Conservation (phyloP, 2,797 vertebrate species). For the Gambelia wislizenii region DNA sequence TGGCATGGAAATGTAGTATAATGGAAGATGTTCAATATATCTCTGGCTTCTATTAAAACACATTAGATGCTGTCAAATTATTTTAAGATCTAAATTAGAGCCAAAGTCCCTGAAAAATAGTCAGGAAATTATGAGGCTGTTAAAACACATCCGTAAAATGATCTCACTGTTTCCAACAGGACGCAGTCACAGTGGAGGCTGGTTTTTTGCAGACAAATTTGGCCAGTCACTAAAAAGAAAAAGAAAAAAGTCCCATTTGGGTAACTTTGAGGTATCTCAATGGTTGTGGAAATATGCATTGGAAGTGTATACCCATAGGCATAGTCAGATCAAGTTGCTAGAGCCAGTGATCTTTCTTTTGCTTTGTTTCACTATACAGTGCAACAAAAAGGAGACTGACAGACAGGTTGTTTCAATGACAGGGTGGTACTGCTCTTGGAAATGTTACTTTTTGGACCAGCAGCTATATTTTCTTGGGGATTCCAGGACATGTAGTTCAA, state of each 20-base stretch:
- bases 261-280: no score
- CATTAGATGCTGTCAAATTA: slow-evolving; percentile 43
- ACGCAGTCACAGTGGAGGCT: background rate
- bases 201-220: background rate
- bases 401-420: background rate
- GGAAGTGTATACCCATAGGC: no score
- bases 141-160: slow-evolving; percentile 9
- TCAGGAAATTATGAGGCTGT: slow-evolving; percentile 19
- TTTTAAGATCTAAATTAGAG: slow-evolving; percentile 62
- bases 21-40: slow-evolving; percentile 29
- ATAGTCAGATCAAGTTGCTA: no score
- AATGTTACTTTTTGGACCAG: background rate
- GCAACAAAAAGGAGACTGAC: background rate
- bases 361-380: background rate
- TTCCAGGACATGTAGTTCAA: background rate
- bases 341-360: no score
- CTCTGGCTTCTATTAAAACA: slow-evolving; percentile 51
- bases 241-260: no score
- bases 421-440: background rate
- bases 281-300: no score
- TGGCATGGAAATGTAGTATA: slow-evolving; percentile 57
- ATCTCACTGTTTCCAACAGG: background rate
- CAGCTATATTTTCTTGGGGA: background rate
- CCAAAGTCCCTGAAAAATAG: slow-evolving; percentile 30
- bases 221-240: background rate